Base-by-base conservation (phyloP, 2,888 invertebrate species). In the Zhengitettix transpicula region DNA sequence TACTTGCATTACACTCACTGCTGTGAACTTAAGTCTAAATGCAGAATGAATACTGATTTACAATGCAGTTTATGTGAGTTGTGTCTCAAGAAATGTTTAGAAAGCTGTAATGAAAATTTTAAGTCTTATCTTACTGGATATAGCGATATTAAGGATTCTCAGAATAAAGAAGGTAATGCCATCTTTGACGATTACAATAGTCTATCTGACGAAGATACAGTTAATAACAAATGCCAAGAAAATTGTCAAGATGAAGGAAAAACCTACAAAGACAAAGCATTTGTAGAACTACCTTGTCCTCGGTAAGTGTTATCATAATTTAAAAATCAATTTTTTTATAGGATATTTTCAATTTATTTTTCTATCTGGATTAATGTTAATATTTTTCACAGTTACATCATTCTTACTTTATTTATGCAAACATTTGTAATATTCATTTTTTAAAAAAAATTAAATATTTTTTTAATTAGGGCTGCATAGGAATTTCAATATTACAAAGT, bases 241-340 rank as follows among this genome's bases (percentile, higher is more conserved):
- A 14, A 14, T 47, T 12, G n/a, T 14, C 14, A n/a, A 47, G 47
- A 47, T 47, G 9, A 47, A 14, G 12, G 12, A 47, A n/a, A 47
- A 14, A 8, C 47, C 12, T 14, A 8, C 47, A 8, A n/a, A 14
- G n/a, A 47, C 5, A 47, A 58, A 58, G 10, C 12, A 9, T 12
- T 81, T 60, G 70, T 81, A 53, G 80, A 83, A 71, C 73, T 83
- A 58, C 81, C 82, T 0, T 71, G 83, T 73, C 81, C 82, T 55
- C 75, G 76, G 72, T 75, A 67, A 70, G 73, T 71, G 62, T 9
- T 53, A 16, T 17, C 51, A 42, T 51, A 5, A 17, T 15, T 16
- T 53, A 17, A 44, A n/a, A 56, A 28, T 52, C 3, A 41, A 41
- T 44, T 28, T 42, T 28, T 10, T 58, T 2, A 52, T 1, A 58